phyloP scores from a whole-genome alignment of 64 coral and sea anemone species.

The Montipora foliosa region DNA sequence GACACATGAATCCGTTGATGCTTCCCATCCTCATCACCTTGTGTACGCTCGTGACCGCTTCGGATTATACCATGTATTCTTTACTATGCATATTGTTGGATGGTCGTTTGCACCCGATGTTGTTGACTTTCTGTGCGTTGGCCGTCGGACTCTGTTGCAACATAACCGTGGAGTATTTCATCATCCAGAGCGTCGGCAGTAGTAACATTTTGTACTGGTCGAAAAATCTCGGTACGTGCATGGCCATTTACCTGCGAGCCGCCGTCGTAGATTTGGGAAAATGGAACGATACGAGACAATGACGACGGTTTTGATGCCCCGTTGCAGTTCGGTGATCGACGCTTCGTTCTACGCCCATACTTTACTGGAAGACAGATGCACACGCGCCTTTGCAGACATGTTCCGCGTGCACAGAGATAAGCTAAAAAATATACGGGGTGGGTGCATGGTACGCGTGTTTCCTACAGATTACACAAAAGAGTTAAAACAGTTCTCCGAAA shows the following conservation, averaged over 20 bases:
- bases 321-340: background rate
- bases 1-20: background rate
- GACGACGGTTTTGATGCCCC: background rate
- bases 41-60: background rate
- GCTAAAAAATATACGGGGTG: background rate
- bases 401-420: background rate
- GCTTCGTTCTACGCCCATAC: background rate
- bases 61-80: background rate
- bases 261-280: background rate
- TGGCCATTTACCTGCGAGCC: background rate
- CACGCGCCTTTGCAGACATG: background rate
- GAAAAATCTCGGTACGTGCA: background rate
- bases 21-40: background rate
- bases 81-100: background rate
- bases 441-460: slow-evolving; percentile 5
- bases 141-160: background rate
- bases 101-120: background rate
- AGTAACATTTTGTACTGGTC: background rate
- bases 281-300: background rate
- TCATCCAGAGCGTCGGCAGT: background rate
- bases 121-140: background rate
- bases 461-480: background rate
- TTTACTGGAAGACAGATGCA: background rate
- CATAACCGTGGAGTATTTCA: background rate
- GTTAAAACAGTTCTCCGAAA: background rate